Base-by-base conservation (phyloP, 2,797 vertebrate genomes). In the Dendrocincla fuliginosa region DNA sequence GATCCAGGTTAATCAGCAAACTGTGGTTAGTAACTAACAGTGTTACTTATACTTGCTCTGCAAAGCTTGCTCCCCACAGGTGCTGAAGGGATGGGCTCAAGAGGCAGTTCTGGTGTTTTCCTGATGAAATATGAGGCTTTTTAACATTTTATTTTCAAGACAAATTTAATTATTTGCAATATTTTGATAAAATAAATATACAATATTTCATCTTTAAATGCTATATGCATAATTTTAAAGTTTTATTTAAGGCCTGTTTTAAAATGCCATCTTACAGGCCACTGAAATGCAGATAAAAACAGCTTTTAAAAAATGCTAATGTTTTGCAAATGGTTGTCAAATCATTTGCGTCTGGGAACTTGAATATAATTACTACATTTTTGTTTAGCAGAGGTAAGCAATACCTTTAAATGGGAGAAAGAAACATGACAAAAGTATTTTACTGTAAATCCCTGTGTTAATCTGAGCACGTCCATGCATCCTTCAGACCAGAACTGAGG, bases 1-100 rank as follows among this genome's bases (percentile, higher is more conserved):
- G 78, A 98, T 99, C 52, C 99, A 99, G 95, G 99, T 99, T 96
- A 99, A 99, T 97, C 96, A 46, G 9, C 99, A 99, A 91, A 99
- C 99, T 1, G 99, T 99, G 99, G 99, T 99, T 95, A 99, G 99
- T 95, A 60, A 70, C 39, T 27, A 33, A 42, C 22, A 77, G 60
- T 41, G 1, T 33, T 84, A 16, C 42, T 47, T 73, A 2, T 12
- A 6, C 50, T 68, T 55, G 6, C 69, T 37, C 41, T 63, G 42
- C 10, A 16, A 52, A 37, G 35, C 16, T 59, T 6, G 3, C 15
- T 55, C 28, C 27, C 42, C 27, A 8, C 13, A 22, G n/a, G 12
- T 50, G 68, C 76, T 83, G 39, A 35, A 35, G 33, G n/a, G 46
- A 32, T 44, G 46, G 24, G 5, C 10, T 63, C 23, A 59, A 56